Base-by-base conservation (phyloP, 2,797 vertebrate species). In the Nasua narica region DNA sequence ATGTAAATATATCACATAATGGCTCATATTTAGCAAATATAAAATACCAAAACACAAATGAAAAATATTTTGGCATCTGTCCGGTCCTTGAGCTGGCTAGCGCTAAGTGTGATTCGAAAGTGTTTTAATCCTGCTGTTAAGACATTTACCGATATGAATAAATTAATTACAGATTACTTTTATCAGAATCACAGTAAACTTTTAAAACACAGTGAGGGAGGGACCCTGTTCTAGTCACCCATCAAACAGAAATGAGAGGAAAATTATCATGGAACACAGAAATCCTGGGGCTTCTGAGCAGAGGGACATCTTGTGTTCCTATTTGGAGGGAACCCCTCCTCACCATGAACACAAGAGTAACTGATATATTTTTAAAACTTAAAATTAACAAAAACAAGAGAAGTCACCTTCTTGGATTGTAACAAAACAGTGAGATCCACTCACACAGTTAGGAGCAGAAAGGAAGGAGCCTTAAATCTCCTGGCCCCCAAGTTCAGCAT, bases 31-130 rank as follows among this genome's bases (percentile, higher is more conserved):
- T 96, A 97, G 96, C 95, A 98, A 98, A 96, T 97, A 98, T 60
- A 62, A 95, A 98, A 96, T 96, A 97, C 91, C 72, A 97, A 98
- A 98, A 97, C 96, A 98, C 90, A 98, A 96, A 90, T 72, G 95
- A 95, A 96, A 97, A 97, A 92, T 94, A 97, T 97, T 98, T 97
- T 98, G 98, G 98, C 97, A 97, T 97, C 96, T 96, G 95, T 97
- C 94, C 40, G 96, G 97, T 86, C 93, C 91, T 77, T 94, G 76
- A 96, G 95, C 97, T 98, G 98, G 96, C 95, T 97, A 94, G 85
- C 32, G 0, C 13, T 15, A 95, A 84, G 95, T 96, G 97, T 93
- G 97, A 97, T 94, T 82, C 95, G 52, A 93, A 94, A 86, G 93
- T 93, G 95, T 97, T 93, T 94, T 76, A 79, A 84, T 95, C 94